Evolutionary conservation across 2,797 vertebrate genomes (phyloP).

Genomic region (Paedocypris micromegethes): DNA sequence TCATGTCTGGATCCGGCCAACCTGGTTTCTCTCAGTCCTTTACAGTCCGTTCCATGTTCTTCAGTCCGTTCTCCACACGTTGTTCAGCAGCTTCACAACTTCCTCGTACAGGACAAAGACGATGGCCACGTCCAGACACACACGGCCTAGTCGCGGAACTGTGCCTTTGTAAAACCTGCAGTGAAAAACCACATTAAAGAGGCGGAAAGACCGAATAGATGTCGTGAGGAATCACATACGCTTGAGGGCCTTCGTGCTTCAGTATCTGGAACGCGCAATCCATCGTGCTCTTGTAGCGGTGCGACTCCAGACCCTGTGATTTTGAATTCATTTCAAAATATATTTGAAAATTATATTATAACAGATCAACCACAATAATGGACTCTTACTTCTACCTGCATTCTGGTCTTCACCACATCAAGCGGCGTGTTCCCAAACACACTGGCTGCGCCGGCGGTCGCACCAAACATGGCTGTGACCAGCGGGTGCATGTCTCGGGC

Average conservation of each 20-base stretch:
- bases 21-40: conserved; percentile 36
- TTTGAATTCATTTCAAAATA: too few species aligned
- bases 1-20: conserved; percentile 26
- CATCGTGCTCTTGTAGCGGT: conserved; percentile 75
- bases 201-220: too few species aligned
- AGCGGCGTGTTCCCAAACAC: conserved; percentile 81
- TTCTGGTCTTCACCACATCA: conserved; percentile 80
- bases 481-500: conserved; percentile 71
- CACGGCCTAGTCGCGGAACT: conserved; percentile 65
- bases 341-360: too few species aligned
- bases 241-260: conserved; percentile 74
- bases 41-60: conserved; percentile 28
- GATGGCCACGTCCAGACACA: conserved; percentile 71
- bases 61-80: conserved; percentile 70
- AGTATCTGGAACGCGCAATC: conserved; percentile 81
- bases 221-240: conserved; percentile 61
- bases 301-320: conserved; percentile 72
- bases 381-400: conserved; percentile 67
- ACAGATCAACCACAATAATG: too few species aligned
- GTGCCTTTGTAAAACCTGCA: conserved; percentile 76
- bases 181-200: neutral
- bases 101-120: conserved; percentile 75
- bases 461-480: conserved; percentile 74
- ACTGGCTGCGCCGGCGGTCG: conserved; percentile 75
- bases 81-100: conserved; percentile 70